A percentile compares a stretch with the other conserved stretches of the same genome.
These are phyloP conservation scores for Typhlichthys subterraneus DNA, from an alignment of 2,797 vertebrate genomes.

Conservation along the genomic window DNA sequence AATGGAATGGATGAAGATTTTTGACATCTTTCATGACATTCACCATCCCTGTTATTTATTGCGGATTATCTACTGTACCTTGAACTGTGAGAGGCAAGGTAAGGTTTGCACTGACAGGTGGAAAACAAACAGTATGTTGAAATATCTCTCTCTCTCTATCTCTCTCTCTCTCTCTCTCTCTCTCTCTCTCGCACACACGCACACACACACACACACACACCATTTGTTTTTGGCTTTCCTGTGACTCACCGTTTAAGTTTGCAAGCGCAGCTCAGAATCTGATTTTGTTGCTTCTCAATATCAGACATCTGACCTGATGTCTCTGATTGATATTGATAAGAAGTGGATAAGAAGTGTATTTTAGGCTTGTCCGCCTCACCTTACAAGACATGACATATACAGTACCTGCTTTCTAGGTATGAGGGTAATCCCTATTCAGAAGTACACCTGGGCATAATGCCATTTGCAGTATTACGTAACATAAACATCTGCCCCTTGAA, in stretches of 20 bases:
- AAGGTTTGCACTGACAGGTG: not conserved
- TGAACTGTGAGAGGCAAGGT: not conserved
- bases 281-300: no score
- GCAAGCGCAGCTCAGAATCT: no score
- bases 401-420: not conserved
- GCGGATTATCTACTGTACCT: not conserved
- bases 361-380: not conserved
- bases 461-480: not conserved
- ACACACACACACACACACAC: no score
- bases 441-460: not conserved
- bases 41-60: not conserved
- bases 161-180: not conserved
- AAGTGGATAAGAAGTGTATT: not conserved
- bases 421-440: not conserved
- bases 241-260: no score
- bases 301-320: not conserved
- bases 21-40: not conserved
- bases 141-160: not conserved
- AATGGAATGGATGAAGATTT: no score
- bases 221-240: not conserved
- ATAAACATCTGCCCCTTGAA: not conserved
- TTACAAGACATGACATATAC: not conserved
- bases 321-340: no score
- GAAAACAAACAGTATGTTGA: not conserved
- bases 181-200: not conserved